A percentile compares a stretch with the other conserved stretches of the same genome.
Evolutionary conservation across 1,140 invertebrate species (phyloP).

Genomic region (Psilanteris sp.): DNA sequence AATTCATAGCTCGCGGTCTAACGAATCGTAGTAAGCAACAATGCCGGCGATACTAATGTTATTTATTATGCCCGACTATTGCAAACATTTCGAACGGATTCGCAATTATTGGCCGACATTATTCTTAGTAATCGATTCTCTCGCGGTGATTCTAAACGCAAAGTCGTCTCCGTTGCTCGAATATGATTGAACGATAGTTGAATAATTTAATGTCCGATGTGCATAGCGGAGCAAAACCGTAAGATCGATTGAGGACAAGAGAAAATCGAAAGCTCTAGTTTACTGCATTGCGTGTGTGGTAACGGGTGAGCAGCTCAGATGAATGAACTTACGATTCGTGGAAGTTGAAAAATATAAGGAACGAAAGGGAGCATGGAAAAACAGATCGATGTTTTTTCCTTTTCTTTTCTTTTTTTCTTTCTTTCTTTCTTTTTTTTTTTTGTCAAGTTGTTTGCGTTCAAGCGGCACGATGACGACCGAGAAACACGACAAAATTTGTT

Average conservation of each 20-base stretch:
- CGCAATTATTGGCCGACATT: slow-evolving; percentile 10
- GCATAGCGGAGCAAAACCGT: slow-evolving; percentile 72
- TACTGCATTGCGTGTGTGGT: slow-evolving; percentile 60
- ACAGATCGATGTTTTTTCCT: slow-evolving; percentile 40
- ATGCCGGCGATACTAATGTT: not conserved
- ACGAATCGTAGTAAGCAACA: slow-evolving; percentile 2
- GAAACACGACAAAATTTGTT: slow-evolving; percentile 19
- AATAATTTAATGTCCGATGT: slow-evolving; percentile 73
- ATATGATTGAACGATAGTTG: slow-evolving; percentile 62
- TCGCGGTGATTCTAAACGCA: slow-evolving; percentile 29
- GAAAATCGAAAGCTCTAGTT: slow-evolving; percentile 52
- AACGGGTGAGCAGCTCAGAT: slow-evolving; percentile 40
- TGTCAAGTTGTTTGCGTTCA: no score
- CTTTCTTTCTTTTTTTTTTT: not conserved
- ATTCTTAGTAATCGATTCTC: slow-evolving; percentile 40
- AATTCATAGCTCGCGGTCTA: not conserved
- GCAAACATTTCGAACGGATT: slow-evolving; percentile 15
- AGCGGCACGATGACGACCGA: not conserved
- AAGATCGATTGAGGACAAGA: slow-evolving; percentile 62
- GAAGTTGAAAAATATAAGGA: slow-evolving; percentile 24
- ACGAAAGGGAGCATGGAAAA: slow-evolving; percentile 6
- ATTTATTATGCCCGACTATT: slow-evolving; percentile 5
- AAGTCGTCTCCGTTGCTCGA: slow-evolving; percentile 14
- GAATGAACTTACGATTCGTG: slow-evolving; percentile 41
- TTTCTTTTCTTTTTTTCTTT: not conserved